phyloP scores from a whole-genome alignment of 2,888 invertebrate species.

The Rhagonycha fulva region DNA sequence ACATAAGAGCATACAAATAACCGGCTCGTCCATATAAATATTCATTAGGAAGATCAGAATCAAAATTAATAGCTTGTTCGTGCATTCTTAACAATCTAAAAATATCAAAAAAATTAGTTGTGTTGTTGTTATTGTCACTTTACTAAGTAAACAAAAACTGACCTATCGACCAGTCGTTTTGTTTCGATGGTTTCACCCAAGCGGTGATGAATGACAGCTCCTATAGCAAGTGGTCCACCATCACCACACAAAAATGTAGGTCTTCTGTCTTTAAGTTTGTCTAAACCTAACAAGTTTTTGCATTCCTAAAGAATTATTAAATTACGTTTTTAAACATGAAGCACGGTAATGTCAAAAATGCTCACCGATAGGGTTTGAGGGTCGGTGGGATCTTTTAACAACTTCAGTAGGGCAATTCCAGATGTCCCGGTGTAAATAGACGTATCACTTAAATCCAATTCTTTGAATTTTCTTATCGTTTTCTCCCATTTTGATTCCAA shows the following conservation, averaged over 20 bases:
- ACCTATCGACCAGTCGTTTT: conserved; percentile 60
- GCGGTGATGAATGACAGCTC: conserved; percentile 62
- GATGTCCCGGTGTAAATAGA: conserved; percentile 78
- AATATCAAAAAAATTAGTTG: conserved; percentile 11
- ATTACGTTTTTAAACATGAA: background rate
- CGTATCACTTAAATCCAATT: conserved; percentile 60
- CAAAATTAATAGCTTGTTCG: conserved; percentile 59
- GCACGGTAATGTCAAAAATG: background rate
- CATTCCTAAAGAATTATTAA: conserved; percentile 50
- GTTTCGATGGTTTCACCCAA: conserved; percentile 61
- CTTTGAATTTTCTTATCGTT: conserved; percentile 54
- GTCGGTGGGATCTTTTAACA: conserved; percentile 53
- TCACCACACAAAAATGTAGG: conserved; percentile 73
- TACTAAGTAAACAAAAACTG: conserved; percentile 30
- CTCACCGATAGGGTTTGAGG: conserved; percentile 43
- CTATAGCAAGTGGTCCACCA: conserved; percentile 68
- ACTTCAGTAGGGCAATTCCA: conserved; percentile 70
- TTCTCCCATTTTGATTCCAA: conserved; percentile 53
- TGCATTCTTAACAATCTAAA: conserved; percentile 61
- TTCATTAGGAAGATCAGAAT: conserved; percentile 72
- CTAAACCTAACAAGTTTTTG: conserved; percentile 53
- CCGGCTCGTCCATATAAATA: conserved; percentile 84
- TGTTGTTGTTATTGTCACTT: background rate
- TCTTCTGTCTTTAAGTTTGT: conserved; percentile 55
- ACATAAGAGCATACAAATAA: conserved; percentile 78